Conservation (phyloP, 2,113 vertebrate species). For the Etheostoma cragini region DNA sequence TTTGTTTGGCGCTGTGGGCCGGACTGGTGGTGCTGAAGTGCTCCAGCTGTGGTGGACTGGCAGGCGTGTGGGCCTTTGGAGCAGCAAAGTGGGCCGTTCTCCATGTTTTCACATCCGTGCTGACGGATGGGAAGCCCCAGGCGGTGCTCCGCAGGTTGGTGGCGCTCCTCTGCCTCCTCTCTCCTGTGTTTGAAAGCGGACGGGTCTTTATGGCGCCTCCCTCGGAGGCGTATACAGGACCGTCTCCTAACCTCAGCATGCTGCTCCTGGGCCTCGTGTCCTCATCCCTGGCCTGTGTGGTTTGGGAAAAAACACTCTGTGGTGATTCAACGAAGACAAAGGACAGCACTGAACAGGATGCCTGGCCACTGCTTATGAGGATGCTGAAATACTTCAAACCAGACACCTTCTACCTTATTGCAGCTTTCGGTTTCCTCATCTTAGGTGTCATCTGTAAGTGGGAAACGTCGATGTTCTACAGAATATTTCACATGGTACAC, state of each 20-base stretch:
- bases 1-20: conserved; percentile 53
- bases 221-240: background rate
- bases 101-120: background rate
- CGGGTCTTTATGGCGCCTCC: background rate
- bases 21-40: conserved; percentile 38
- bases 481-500: background rate
- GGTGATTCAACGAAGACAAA: conserved; percentile 4
- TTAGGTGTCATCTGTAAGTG: conserved; percentile 84
- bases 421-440: conserved; percentile 82
- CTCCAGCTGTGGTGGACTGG: conserved; percentile 47
- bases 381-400: conserved; percentile 75
- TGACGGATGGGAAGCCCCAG: conserved; percentile 32
- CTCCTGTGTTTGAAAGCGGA: conserved; percentile 70
- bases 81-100: conserved; percentile 63
- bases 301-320: conserved; percentile 75
- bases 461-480: background rate
- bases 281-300: conserved; percentile 62
- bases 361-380: conserved; percentile 63
- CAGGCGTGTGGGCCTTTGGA: conserved; percentile 70
- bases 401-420: conserved; percentile 69
- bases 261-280: conserved; percentile 33
- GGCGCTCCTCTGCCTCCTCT: conserved; percentile 67
- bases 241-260: conserved; percentile 42
- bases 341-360: conserved; percentile 19
- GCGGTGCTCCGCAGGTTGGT: conserved; percentile 49